These are phyloP conservation scores for Caenorhabditis angaria DNA, from an alignment of 2,888 invertebrate genomes.

Conservation along the genomic window DNA sequence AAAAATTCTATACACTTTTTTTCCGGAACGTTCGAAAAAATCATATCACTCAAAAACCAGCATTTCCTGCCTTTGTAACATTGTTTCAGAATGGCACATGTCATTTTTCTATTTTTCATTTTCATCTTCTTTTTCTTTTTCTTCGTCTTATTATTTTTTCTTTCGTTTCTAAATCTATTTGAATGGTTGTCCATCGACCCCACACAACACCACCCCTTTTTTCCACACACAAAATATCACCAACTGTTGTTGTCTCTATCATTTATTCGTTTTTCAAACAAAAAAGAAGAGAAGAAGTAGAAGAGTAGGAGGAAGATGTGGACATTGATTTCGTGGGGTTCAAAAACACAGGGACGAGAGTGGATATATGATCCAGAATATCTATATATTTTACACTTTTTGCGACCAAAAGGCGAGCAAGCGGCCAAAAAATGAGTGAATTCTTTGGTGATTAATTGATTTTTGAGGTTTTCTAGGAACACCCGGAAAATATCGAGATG, in stretches of 20 bases:
- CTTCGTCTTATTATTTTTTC: too few relatives aligned
- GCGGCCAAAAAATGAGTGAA: background rate
- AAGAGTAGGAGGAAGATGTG: constrained; percentile 1
- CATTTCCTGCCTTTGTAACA: background rate
- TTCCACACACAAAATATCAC: too few relatives aligned
- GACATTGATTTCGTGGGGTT: constrained; percentile 1
- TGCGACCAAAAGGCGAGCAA: too few relatives aligned
- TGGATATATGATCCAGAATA: background rate
- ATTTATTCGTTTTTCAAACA: constrained; percentile 1
- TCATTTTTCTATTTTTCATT: background rate
- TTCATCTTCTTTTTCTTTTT: background rate
- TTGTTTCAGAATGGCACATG: background rate
- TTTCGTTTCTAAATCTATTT: too few relatives aligned
- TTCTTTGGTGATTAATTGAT: background rate
- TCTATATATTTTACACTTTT: background rate
- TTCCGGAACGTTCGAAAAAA: too few relatives aligned
- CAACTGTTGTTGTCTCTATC: constrained; percentile 2
- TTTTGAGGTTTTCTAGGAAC: background rate
- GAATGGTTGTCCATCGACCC: background rate
- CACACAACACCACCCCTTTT: too few relatives aligned
- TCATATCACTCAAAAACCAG: background rate
- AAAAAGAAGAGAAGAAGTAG: background rate
- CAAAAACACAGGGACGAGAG: background rate
- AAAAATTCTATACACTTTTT: background rate
- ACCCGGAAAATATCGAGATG: background rate